A percentile compares a stretch with the other conserved stretches of the same genome.
These are phyloP conservation scores for Ctenoplectra terminalis DNA, from an alignment of 1,140 invertebrate species.

Conservation along the genomic window DNA sequence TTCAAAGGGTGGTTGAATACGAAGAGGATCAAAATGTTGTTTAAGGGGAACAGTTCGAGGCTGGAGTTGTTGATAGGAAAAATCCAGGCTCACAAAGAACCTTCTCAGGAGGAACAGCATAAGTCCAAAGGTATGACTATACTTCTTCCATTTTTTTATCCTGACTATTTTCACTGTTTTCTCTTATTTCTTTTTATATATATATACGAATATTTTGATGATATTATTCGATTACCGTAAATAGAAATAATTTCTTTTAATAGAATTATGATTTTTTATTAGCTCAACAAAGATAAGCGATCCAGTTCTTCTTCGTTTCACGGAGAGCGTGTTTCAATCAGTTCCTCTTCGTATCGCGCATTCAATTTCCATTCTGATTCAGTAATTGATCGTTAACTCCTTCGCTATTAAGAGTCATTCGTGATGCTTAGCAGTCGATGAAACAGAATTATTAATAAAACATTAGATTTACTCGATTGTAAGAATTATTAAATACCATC, in stretches of 20 bases:
- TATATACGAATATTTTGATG: no score
- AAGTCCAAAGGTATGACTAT: constrained; percentile 73
- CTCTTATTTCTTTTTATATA: no score
- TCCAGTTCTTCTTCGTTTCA: neutral
- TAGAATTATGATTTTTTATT: neutral
- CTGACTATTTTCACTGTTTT: no score
- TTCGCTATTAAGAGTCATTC: constrained; percentile 7
- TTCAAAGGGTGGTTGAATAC: neutral
- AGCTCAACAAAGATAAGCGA: no score
- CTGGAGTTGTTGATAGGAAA: constrained; percentile 92
- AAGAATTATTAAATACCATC: no score
- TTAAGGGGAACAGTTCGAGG: constrained; percentile 91
- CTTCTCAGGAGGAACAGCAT: constrained; percentile 63
- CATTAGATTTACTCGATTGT: no score
- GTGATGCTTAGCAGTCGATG: neutral
- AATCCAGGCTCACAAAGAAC: constrained; percentile 91
- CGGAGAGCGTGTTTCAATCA: neutral
- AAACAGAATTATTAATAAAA: neutral
- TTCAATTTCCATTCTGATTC: constrained; percentile 19
- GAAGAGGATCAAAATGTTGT: constrained; percentile 85
- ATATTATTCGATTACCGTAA: no score
- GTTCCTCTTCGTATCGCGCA: neutral
- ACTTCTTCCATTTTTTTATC: neutral
- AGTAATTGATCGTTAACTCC: constrained; percentile 34
- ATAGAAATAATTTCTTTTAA: no score